These are phyloP conservation scores for Piscicola geometra DNA, from an alignment of 2,888 invertebrate species.

Conservation along the genomic window DNA sequence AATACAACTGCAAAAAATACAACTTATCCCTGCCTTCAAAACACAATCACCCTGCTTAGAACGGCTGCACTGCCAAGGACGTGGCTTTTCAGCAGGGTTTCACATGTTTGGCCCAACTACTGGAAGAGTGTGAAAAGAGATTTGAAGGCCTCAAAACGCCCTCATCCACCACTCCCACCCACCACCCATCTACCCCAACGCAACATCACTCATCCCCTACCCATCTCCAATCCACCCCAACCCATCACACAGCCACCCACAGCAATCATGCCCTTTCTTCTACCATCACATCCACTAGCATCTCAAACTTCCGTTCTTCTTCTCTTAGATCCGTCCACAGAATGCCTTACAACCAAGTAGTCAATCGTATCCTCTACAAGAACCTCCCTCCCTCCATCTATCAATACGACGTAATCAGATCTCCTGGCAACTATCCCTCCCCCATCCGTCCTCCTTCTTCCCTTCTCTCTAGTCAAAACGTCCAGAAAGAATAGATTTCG, in stretches of 20 bases:
- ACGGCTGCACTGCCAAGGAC: constrained; percentile 42
- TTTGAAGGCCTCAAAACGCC: constrained; percentile 13
- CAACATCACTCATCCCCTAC: neutral
- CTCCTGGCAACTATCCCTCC: constrained; percentile 40
- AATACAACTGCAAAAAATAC: too few relatives aligned
- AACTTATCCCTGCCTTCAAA: too few relatives aligned
- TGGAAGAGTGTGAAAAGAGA: constrained; percentile 42
- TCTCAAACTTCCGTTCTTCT: neutral
- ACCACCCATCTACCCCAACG: neutral
- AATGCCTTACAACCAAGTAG: neutral
- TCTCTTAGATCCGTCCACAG: neutral
- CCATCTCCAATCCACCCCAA: neutral
- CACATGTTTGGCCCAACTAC: constrained; percentile 40
- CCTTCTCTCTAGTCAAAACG: neutral
- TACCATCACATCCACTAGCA: neutral
- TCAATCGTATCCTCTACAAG: constrained; percentile 10
- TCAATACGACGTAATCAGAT: constrained; percentile 39
- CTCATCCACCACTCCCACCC: neutral
- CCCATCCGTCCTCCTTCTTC: constrained; percentile 18
- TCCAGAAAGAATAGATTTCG: neutral
- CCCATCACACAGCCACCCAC: neutral
- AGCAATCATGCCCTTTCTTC: too few relatives aligned
- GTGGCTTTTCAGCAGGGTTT: constrained; percentile 43
- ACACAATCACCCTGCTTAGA: constrained; percentile 39
- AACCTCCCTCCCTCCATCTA: constrained; percentile 37